Evolutionary conservation across 2,888 invertebrate genomes (phyloP), one percentile per base, ranked within the genome.

Genomic region (Stenolophus ochropezus): DNA sequence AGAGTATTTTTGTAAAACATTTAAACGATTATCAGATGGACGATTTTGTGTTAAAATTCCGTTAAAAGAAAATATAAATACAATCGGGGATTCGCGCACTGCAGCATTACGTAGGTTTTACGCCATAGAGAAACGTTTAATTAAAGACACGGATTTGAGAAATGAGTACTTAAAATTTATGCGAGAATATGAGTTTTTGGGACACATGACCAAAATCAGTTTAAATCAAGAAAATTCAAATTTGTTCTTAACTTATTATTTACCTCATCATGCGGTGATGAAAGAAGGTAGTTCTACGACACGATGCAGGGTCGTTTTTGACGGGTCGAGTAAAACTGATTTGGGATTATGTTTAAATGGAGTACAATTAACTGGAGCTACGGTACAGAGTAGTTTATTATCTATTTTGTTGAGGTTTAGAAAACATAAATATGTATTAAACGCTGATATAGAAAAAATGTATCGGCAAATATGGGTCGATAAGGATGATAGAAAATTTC

Each of bases 371-470:
- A 73, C 83, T 1, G 87, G 86, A 0, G 85, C 86, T 0, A 75
- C 81, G 0, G 51, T 85, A 20, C 85, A 85, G 61, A 69, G 83
- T 4, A 82, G 84, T 27, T 51, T 87, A 2, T 82, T 85, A 23
- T 75, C 84, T 0, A 82, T 86, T 27, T 16, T 86, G 0, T 4
- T 84, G 0, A 82, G 84, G 6, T 86, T 86, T 84, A 82, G 86
- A 20, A 82, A 74, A 2, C 79, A 84, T 18, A 21, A 78, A 4
- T 80, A 85, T 20, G 84, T 85, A 3, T 51, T 86, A 2, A 83
- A 81, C 4, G 85, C 84, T 0, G 86, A 86, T 53, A 83, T 87
- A 5, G 77, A 80, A 8, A 81, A 85, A 75, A 86, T 86, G 83
- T 86, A 85, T 56, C 83, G 84, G 0, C 85, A 86, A 80, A 84